Evolutionary conservation across 1,140 invertebrate species (phyloP).

Genomic region (Drosophila sproati): DNA sequence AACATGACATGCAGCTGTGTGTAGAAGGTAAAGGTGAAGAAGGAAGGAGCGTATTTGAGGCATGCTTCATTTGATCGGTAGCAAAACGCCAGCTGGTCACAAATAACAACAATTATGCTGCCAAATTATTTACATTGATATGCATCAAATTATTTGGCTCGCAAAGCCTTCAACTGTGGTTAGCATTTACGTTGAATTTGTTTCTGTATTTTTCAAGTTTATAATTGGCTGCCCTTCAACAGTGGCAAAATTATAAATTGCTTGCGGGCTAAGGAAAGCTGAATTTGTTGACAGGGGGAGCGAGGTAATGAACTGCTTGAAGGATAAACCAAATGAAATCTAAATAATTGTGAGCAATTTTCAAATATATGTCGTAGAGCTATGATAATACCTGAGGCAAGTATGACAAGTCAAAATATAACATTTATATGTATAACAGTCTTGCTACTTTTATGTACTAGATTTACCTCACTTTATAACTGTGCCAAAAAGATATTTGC

Average conservation of each 20-base stretch:
- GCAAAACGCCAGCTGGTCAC: constrained; percentile 17
- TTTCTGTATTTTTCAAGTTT: constrained; percentile 12
- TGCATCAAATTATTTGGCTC: constrained; percentile 38
- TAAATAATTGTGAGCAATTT: background rate
- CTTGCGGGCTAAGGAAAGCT: constrained; percentile 31
- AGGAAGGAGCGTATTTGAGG: constrained; percentile 32
- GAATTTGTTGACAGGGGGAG: constrained; percentile 4
- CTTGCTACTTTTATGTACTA: background rate
- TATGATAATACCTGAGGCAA: background rate
- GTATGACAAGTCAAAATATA: background rate
- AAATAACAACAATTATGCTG: constrained; percentile 32
- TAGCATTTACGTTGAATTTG: constrained; percentile 35
- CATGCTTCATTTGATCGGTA: constrained; percentile 34
- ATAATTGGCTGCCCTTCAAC: constrained; percentile 39
- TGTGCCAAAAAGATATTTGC: background rate
- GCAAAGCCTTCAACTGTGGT: constrained; percentile 51
- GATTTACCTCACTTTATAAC: no score
- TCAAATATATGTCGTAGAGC: background rate
- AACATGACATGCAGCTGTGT: constrained; percentile 39
- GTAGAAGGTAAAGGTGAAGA: constrained; percentile 12
- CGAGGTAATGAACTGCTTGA: constrained; percentile 34
- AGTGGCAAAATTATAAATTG: background rate
- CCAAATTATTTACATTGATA: constrained; percentile 57
- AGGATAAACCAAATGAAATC: constrained; percentile 26
- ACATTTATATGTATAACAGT: constrained; percentile 7